phyloP scores from a whole-genome alignment of 2,113 vertebrate genomes.

The Aegotheles bennettii region DNA sequence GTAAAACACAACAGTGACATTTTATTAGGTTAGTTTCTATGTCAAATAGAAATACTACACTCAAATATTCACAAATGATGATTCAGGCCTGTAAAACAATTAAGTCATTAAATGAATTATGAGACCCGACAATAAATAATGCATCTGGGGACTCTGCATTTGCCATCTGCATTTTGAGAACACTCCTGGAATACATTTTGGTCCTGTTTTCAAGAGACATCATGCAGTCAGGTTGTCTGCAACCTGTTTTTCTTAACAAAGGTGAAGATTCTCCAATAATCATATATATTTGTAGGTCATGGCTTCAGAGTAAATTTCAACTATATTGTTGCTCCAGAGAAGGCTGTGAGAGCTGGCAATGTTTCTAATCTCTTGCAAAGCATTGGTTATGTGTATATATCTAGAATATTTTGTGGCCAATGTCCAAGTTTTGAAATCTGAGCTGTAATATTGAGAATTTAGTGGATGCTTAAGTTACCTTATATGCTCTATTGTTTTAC shows the following conservation, averaged over 20 bases:
- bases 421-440: neutral
- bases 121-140: conserved; percentile 14
- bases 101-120: conserved; percentile 21
- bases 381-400: neutral
- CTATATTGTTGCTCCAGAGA: neutral
- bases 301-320: neutral
- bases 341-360: neutral
- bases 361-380: neutral
- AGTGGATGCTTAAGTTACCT: neutral
- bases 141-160: neutral
- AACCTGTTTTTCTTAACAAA: neutral
- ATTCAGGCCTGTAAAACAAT: conserved; percentile 15
- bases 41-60: neutral
- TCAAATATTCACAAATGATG: neutral
- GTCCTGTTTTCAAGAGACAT: neutral
- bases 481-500: neutral
- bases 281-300: neutral
- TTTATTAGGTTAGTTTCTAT: conserved; percentile 11
- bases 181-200: neutral
- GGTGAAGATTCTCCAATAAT: neutral
- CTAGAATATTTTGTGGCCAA: neutral
- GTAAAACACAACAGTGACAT: neutral
- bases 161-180: neutral
- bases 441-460: neutral
- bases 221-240: neutral